Base-by-base conservation (phyloP, 2,113 vertebrate genomes). In the Cyphomyrus discorhynchus region DNA sequence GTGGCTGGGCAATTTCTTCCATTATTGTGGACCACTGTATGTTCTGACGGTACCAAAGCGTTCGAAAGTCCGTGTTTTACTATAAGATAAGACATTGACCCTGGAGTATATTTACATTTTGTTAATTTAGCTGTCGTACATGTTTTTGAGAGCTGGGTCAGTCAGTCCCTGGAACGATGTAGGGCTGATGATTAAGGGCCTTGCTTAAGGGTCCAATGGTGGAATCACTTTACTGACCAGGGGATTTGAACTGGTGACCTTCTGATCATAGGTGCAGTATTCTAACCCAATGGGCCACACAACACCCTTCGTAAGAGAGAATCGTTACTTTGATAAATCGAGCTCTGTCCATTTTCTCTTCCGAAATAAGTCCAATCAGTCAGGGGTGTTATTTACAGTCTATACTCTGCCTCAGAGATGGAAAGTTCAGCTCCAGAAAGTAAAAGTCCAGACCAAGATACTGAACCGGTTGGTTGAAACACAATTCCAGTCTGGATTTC, bases 1-100 rank as follows among this genome's bases (percentile, higher is more conserved):
- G 77, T 47, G 70, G 88, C 83, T n/a, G 19, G 35, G 42, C 77
- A 39, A 53, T 88, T 88, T 82, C 56, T 89, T 89, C 66, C 47
- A 19, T 31, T n/a, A 21, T 35, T 17, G 17, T 39, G 56, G 6
- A 24, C 24, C 53, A 17, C 21, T 24, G 8, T 27, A 77, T 35
- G 70, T 58, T 58, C 8, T 58, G 21, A 0, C 3, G 15, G 27
- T 15, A n/a, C 24, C 2, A 58, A 6, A 1, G 13, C 1, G 21
- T 58, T 58, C 21, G 6, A 24, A 7, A 58, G 58, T 62, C 58
- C 10, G 24, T 62, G 58, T 62, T 62, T 62, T n/a, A 62, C 24
- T 62, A 9, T 62, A 24, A 2, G 24, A 62, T n/a, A 62, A 3
- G 15, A 19, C 39, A 5, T 39, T 80, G 27, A 17, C 74, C 11